These are phyloP conservation scores for Ctena decussata DNA, from an alignment of 2,888 invertebrate species.

Conservation along the genomic window DNA sequence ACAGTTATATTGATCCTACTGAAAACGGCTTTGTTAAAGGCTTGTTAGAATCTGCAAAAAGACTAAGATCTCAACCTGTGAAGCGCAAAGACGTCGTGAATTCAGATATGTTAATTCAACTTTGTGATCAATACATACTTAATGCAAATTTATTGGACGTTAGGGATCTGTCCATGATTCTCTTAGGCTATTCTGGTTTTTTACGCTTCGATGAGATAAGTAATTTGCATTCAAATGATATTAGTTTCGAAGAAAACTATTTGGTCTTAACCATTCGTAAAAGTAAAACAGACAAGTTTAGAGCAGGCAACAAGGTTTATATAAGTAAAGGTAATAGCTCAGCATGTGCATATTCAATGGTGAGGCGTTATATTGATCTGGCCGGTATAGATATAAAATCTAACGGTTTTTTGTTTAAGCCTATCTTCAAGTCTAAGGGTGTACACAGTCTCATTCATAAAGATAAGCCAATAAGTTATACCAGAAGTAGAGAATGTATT, in stretches of 20 bases:
- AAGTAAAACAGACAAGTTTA: slow-evolving; percentile 39
- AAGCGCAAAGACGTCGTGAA: slow-evolving; percentile 38
- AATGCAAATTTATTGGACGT: not conserved
- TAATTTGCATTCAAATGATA: slow-evolving; percentile 24
- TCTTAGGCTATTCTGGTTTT: slow-evolving; percentile 24
- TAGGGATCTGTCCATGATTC: slow-evolving; percentile 20
- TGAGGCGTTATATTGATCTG: too few relatives aligned
- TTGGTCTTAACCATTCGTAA: slow-evolving; percentile 12
- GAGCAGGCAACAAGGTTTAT: slow-evolving; percentile 17
- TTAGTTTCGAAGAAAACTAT: slow-evolving; percentile 22
- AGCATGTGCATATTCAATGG: slow-evolving; percentile 34
- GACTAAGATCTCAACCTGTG: slow-evolving; percentile 33
- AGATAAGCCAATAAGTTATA: slow-evolving; percentile 34
- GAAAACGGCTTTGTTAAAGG: slow-evolving; percentile 30
- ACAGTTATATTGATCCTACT: slow-evolving; percentile 28
- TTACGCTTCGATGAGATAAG: slow-evolving; percentile 11
- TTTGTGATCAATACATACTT: slow-evolving; percentile 22
- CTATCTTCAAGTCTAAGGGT: too few relatives aligned
- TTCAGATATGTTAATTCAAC: slow-evolving; percentile 25
- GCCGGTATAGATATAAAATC: too few relatives aligned
- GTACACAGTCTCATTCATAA: too few relatives aligned
- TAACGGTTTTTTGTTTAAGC: too few relatives aligned
- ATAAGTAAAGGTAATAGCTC: slow-evolving; percentile 20
- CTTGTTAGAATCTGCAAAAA: slow-evolving; percentile 33
- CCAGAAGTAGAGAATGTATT: slow-evolving; percentile 27